Evolutionary conservation across 2,797 vertebrate genomes (phyloP).

Genomic region (Synaphobranchus kaupii): DNA sequence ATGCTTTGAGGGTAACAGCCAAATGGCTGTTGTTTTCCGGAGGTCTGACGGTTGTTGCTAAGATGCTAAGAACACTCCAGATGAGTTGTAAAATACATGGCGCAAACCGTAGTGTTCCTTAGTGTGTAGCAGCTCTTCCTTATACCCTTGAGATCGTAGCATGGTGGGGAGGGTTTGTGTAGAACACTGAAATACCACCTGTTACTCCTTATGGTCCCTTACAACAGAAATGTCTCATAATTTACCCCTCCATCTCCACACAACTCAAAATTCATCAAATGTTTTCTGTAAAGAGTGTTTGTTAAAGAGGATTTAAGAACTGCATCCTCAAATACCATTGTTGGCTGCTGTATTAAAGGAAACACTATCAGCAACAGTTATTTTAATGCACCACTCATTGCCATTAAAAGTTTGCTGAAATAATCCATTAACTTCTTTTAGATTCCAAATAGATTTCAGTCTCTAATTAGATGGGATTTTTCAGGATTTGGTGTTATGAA

Average conservation of each 20-base stretch:
- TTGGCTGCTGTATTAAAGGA: not conserved
- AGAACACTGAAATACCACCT: not conserved
- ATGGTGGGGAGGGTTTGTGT: not conserved
- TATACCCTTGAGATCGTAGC: conserved; percentile 52
- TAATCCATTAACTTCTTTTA: not conserved
- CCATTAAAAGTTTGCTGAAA: not conserved
- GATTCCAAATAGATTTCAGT: not conserved
- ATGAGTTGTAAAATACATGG: not conserved
- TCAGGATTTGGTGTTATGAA: not conserved
- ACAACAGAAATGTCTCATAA: not conserved
- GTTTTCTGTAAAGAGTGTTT: not conserved
- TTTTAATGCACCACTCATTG: not conserved
- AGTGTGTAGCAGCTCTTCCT: conserved; percentile 9
- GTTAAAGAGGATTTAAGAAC: not conserved
- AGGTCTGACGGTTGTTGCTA: not conserved
- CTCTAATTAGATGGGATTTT: not conserved
- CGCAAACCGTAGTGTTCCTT: not conserved
- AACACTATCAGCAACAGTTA: not conserved
- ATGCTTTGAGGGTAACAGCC: not conserved
- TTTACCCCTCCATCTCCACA: not conserved
- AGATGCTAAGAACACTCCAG: conserved; percentile 6
- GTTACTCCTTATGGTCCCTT: not conserved
- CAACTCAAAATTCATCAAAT: not conserved
- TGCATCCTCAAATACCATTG: not conserved
- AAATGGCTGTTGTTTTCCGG: not conserved